phyloP scores from a whole-genome alignment of 2,888 invertebrate genomes.

The Pedicia rivosa region DNA sequence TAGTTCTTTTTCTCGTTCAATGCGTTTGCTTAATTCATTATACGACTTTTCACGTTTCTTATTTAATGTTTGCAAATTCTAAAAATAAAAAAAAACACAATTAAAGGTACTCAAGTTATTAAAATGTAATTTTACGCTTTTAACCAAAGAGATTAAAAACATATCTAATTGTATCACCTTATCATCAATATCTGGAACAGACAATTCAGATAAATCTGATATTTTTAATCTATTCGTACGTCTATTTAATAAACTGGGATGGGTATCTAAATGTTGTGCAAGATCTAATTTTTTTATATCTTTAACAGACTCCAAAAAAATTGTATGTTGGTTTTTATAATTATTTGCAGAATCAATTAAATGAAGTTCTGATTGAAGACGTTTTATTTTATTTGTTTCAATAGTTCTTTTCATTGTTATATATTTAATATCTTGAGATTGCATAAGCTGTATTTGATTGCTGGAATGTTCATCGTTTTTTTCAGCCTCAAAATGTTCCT shows the following conservation, averaged over 20 bases:
- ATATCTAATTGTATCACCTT: slow-evolving; percentile 22
- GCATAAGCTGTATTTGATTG: slow-evolving; percentile 77
- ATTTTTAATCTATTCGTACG: slow-evolving; percentile 52
- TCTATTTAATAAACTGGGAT: slow-evolving; percentile 49
- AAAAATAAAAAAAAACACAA: slow-evolving; percentile 2
- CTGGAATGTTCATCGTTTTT: slow-evolving; percentile 60
- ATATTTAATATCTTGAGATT: slow-evolving; percentile 83
- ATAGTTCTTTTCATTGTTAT: slow-evolving; percentile 70
- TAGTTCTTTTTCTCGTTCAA: slow-evolving; percentile 60
- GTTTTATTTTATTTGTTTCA: slow-evolving; percentile 50
- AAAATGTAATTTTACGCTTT: background rate
- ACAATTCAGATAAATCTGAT: slow-evolving; percentile 37
- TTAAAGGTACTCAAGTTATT: background rate
- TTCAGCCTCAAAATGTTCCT: slow-evolving; percentile 48
- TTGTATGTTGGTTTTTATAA: slow-evolving; percentile 57
- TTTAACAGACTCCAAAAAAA: slow-evolving; percentile 54
- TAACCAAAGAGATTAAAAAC: background rate
- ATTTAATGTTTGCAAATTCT: background rate
- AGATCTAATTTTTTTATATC: slow-evolving; percentile 48
- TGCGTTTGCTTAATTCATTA: slow-evolving; percentile 56
- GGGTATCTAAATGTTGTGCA: slow-evolving; percentile 55
- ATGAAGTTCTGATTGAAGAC: slow-evolving; percentile 63
- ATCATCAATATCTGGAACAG: slow-evolving; percentile 41
- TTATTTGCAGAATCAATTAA: slow-evolving; percentile 57
- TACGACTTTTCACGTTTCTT: slow-evolving; percentile 47